Percentiles rank a stretch among this genome's conserved stretches.
Evolutionary conservation across 2,113 vertebrate genomes (phyloP).

Genomic region (Poeciliopsis turrubarensis): DNA sequence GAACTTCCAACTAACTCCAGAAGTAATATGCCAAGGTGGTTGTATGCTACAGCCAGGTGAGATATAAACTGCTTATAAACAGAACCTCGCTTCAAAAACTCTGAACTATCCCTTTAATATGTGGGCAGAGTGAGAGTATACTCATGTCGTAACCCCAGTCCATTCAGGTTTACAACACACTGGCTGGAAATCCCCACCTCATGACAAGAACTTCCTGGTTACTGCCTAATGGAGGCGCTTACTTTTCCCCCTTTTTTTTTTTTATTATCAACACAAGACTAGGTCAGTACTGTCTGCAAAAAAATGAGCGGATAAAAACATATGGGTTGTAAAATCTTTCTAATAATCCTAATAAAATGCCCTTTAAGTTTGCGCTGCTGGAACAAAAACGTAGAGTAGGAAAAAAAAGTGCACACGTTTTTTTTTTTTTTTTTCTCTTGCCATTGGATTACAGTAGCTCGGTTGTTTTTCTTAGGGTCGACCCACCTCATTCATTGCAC

Average conservation of each 20-base stretch:
- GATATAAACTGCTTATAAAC: background rate
- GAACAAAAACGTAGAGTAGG: background rate
- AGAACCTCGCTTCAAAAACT: background rate
- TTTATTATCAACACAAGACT: constrained; percentile 12
- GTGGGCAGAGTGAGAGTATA: constrained; percentile 54
- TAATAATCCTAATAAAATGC: constrained; percentile 4
- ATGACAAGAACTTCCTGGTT: constrained; percentile 73
- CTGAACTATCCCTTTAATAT: constrained; percentile 33
- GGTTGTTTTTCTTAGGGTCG: constrained; percentile 31
- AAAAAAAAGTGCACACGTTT: constrained; percentile 1
- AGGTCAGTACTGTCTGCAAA: constrained; percentile 29
- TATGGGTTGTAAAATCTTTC: constrained; percentile 11
- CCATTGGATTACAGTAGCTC: constrained; percentile 14
- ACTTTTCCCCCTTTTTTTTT: constrained; percentile 9
- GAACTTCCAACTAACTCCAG: no score
- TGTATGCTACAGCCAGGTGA: no score
- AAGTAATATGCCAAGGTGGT: no score
- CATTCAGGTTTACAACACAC: constrained; percentile 73
- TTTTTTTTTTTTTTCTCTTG: background rate
- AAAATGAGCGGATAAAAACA: background rate
- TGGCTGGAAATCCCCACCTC: constrained; percentile 78
- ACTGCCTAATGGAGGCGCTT: constrained; percentile 63
- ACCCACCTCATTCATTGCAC: constrained; percentile 68
- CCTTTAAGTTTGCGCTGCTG: background rate
- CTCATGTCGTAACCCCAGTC: constrained; percentile 60